phyloP scores from a whole-genome alignment of 2,888 invertebrate species.

The Miltochrista miniata region DNA sequence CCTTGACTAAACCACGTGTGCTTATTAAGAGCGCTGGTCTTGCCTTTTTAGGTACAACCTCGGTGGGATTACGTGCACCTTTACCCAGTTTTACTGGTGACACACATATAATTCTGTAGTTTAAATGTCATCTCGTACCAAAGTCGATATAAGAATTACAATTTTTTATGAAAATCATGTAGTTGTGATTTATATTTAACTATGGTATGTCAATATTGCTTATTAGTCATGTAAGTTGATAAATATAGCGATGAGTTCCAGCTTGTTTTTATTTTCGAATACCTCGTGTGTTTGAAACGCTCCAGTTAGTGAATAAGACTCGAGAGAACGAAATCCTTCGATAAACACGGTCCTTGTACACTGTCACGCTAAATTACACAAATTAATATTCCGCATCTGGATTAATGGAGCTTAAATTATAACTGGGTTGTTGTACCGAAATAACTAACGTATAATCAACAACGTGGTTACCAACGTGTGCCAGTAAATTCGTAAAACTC shows the following conservation, averaged over 20 bases:
- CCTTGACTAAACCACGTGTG: constrained; percentile 74
- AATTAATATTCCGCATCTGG: constrained; percentile 16
- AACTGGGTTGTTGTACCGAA: constrained; percentile 58
- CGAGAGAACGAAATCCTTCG: constrained; percentile 21
- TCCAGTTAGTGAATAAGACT: constrained; percentile 18
- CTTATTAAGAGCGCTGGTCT: constrained; percentile 70
- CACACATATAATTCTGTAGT: constrained; percentile 51
- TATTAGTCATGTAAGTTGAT: constrained; percentile 25
- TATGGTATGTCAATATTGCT: constrained; percentile 31
- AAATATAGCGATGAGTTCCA: constrained; percentile 38
- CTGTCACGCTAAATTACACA: constrained; percentile 17
- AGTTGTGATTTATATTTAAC: constrained; percentile 85
- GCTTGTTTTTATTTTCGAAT: constrained; percentile 39
- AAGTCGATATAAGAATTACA: constrained; percentile 87
- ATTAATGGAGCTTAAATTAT: constrained; percentile 17
- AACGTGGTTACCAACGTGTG: constrained; percentile 19
- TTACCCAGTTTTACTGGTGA: constrained; percentile 73
- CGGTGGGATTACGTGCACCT: constrained; percentile 67
- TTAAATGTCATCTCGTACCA: constrained; percentile 86
- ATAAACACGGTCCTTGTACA: constrained; percentile 17
- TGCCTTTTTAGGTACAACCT: constrained; percentile 75
- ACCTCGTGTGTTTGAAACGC: constrained; percentile 30
- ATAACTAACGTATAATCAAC: constrained; percentile 58
- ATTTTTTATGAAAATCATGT: constrained; percentile 87
- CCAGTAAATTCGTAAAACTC: constrained; percentile 20